Conservation (phyloP, 2,888 invertebrate genomes). For the Calameuta filiformis region DNA sequence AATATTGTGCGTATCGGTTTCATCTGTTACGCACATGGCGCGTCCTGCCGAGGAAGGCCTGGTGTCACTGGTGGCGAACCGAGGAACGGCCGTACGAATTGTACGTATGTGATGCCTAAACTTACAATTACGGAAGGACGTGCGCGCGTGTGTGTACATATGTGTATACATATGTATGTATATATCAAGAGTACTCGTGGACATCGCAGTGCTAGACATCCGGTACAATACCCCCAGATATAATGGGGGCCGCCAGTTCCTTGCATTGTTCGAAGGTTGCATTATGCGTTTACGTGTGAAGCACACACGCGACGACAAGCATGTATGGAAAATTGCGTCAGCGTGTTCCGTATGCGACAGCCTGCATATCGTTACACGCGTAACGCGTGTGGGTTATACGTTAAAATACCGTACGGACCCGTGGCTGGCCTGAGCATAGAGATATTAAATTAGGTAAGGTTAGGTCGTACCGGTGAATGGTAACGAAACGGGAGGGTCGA, state of each 20-base stretch:
- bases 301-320: neutral
- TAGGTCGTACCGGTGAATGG: neutral
- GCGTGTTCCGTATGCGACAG: neutral
- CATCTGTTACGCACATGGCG: neutral
- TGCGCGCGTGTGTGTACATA: neutral
- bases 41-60: neutral
- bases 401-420: neutral
- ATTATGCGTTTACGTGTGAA: conserved; percentile 39
- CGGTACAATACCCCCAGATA: conserved; percentile 61
- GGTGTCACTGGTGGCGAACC: neutral
- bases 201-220: conserved; percentile 56
- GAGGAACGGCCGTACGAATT: neutral
- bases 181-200: conserved; percentile 18
- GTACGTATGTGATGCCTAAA: neutral
- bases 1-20: neutral
- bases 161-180: neutral
- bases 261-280: conserved; percentile 58
- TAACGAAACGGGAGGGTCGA: neutral
- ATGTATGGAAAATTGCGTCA: neutral
- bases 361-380: neutral
- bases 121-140: neutral
- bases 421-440: neutral
- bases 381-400: neutral
- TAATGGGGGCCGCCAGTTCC: conserved; percentile 58
- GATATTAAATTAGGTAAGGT: neutral